Percentiles rank a stretch among this genome's conserved stretches.
Conservation (phyloP, 2,888 invertebrate genomes). For the Ectemnius continuus region DNA sequence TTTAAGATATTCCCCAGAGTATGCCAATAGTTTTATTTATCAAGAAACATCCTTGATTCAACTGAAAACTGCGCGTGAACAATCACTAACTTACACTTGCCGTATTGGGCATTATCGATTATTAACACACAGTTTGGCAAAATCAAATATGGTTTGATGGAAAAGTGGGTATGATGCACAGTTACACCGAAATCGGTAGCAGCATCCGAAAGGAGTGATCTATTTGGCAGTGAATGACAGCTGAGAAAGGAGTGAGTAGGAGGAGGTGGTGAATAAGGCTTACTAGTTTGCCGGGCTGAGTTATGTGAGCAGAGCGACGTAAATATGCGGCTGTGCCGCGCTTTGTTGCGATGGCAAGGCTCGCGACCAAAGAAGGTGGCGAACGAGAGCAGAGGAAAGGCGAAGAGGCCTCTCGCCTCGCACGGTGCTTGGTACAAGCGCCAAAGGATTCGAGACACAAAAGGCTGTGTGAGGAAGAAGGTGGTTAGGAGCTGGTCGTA, state of each 20-base stretch:
- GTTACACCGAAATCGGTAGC: no score
- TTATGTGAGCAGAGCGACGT: slow-evolving; percentile 70
- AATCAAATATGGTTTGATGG: no score
- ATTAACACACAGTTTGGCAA: no score
- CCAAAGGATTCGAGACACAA: slow-evolving; percentile 52
- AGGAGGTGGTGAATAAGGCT: slow-evolving; percentile 43
- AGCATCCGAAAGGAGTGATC: background rate
- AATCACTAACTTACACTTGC: no score
- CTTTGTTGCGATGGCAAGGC: slow-evolving; percentile 31
- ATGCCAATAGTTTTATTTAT: no score
- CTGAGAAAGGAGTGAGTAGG: slow-evolving; percentile 31
- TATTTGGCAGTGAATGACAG: slow-evolving; percentile 10
- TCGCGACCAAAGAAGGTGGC: slow-evolving; percentile 27
- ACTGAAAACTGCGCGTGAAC: no score
- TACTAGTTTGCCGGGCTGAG: slow-evolving; percentile 70
- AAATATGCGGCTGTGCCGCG: slow-evolving; percentile 65
- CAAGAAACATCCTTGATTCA: no score
- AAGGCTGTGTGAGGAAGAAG: slow-evolving; percentile 57
- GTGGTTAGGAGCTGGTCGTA: slow-evolving; percentile 71
- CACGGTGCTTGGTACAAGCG: slow-evolving; percentile 32
- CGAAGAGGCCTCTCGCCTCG: slow-evolving; percentile 46
- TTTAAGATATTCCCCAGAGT: no score
- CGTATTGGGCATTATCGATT: no score
- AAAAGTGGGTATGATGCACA: no score
- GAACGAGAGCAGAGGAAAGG: slow-evolving; percentile 45